phyloP scores from a whole-genome alignment of 1,140 invertebrate species.

The Camponotus pennsylvanicus region DNA sequence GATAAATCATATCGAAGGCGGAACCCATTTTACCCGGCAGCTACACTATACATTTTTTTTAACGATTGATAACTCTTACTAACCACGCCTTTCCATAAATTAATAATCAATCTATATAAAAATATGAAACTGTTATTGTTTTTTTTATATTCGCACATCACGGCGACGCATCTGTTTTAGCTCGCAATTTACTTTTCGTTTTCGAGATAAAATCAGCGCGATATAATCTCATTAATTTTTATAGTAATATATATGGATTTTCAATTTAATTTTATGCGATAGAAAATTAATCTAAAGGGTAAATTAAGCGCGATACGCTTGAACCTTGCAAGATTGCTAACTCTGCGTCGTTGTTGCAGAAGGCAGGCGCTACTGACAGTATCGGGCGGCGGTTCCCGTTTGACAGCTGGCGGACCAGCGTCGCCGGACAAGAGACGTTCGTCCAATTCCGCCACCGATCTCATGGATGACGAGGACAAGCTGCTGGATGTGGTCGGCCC shows the following conservation, averaged over 20 bases:
- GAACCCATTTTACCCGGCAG: slow-evolving; percentile 46
- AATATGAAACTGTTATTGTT: background rate
- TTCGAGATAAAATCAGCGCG: background rate
- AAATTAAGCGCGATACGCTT: background rate
- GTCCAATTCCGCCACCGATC: slow-evolving; percentile 87
- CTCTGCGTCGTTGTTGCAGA: slow-evolving; percentile 89
- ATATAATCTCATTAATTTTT: slow-evolving; percentile 12
- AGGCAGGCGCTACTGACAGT: slow-evolving; percentile 86
- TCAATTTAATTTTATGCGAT: background rate
- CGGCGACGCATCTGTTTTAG: background rate
- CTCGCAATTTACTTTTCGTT: background rate
- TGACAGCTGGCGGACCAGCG: slow-evolving; percentile 88
- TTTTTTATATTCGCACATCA: background rate
- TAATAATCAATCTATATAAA: slow-evolving; percentile 46
- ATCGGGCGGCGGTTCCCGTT: slow-evolving; percentile 83
- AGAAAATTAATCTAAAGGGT: background rate
- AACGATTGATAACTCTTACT: slow-evolving; percentile 46
- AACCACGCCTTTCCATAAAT: slow-evolving; percentile 59
- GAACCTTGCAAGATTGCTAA: slow-evolving; percentile 79
- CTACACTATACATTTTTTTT: background rate
- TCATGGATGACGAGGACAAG: slow-evolving; percentile 93
- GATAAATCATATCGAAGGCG: slow-evolving; percentile 57
- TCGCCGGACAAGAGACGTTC: slow-evolving; percentile 91
- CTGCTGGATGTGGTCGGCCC: slow-evolving; percentile 95
- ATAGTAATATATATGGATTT: background rate